A percentile compares a stretch with the other conserved stretches of the same genome.
These are phyloP conservation scores for Anolis carolinensis DNA, from an alignment of 2,113 vertebrate genomes.

Conservation along the genomic window DNA sequence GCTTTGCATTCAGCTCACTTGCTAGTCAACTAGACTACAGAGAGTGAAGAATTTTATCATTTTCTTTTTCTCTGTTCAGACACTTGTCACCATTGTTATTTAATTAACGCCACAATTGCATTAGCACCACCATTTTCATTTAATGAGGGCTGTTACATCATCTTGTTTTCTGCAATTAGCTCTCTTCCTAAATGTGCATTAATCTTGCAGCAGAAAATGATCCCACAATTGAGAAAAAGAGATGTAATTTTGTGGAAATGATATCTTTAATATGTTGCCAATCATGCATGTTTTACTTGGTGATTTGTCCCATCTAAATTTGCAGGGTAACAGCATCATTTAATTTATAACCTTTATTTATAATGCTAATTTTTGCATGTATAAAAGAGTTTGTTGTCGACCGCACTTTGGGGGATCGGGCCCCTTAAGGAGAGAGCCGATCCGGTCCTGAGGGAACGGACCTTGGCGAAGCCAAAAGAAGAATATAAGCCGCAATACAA, in stretches of 20 bases:
- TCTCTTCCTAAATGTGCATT: constrained; percentile 69
- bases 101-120: constrained; percentile 74
- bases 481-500: no score
- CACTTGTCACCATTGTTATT: constrained; percentile 74
- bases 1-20: constrained; percentile 53
- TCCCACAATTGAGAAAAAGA: constrained; percentile 57
- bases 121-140: constrained; percentile 67
- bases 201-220: constrained; percentile 69
- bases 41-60: constrained; percentile 67
- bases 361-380: no score
- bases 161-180: constrained; percentile 75
- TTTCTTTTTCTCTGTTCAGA: constrained; percentile 66
- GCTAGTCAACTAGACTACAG: constrained; percentile 58
- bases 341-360: constrained; percentile 25
- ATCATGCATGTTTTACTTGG: constrained; percentile 3
- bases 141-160: constrained; percentile 66
- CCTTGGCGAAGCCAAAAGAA: no score
- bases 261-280: constrained; percentile 38
- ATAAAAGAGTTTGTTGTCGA: no score
- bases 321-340: background rate
- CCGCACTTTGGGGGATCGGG: no score
- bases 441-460: no score
- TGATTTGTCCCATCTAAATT: constrained; percentile 24
- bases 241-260: constrained; percentile 65
- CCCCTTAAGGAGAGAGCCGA: no score